These are phyloP conservation scores for Drosophila littoralis DNA, from an alignment of 1,140 invertebrate species.

Conservation along the genomic window DNA sequence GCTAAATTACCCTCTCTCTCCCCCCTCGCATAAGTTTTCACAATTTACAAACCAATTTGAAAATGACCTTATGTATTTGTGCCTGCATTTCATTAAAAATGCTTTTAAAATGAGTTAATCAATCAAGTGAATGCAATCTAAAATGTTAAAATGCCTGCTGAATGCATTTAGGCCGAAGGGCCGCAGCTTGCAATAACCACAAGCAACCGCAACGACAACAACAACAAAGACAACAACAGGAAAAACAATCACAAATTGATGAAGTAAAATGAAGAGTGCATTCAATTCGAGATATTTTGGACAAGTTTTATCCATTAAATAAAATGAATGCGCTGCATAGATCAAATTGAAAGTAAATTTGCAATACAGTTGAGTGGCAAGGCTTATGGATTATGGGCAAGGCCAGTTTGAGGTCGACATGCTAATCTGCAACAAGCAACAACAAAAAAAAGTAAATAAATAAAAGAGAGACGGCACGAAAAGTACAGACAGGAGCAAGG, in stretches of 20 bases:
- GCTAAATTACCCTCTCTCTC: no score
- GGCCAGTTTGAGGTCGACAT: conserved; percentile 43
- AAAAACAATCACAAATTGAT: conserved; percentile 52
- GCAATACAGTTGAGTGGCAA: conserved; percentile 7
- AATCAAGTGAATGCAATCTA: conserved; percentile 28
- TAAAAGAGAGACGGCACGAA: background rate
- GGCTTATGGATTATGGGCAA: conserved; percentile 35
- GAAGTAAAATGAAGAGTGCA: conserved; percentile 66
- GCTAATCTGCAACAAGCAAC: conserved; percentile 52
- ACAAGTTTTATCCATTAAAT: conserved; percentile 72
- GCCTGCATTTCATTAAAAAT: background rate
- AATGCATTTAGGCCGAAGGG: conserved; percentile 26
- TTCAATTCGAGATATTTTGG: conserved; percentile 55
- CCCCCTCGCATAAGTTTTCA: no score
- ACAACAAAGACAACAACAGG: conserved; percentile 1
- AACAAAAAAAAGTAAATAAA: background rate
- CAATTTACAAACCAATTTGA: background rate
- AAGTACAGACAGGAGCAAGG: background rate
- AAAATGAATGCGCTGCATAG: conserved; percentile 45
- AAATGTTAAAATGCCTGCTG: conserved; percentile 15
- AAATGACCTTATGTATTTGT: no score
- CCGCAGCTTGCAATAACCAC: conserved; percentile 12
- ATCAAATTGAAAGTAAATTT: conserved; percentile 56
- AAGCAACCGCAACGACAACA: conserved; percentile 22
- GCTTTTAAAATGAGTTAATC: conserved; percentile 19